Conservation (phyloP, 2,888 invertebrate species). For the Rotaria magnacalcarata region DNA sequence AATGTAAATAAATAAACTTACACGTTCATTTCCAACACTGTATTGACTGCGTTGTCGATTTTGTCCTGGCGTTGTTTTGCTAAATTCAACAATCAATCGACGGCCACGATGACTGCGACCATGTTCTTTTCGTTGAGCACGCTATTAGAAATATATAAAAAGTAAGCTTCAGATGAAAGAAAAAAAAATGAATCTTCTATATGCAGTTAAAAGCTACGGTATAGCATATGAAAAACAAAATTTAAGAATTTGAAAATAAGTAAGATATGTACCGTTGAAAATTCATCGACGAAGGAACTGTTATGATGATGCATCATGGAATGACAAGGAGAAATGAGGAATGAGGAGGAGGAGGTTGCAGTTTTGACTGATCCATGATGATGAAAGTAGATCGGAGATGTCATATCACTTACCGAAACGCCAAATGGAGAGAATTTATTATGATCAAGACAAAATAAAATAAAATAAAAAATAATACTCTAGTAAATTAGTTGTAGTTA, state of each 20-base stretch:
- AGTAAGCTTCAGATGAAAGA: no score
- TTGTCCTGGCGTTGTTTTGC: slow-evolving; percentile 5
- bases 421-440: no score
- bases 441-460: no score
- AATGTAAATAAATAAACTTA: background rate
- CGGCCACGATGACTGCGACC: background rate
- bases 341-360: background rate
- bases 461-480: background rate
- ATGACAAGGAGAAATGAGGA: background rate
- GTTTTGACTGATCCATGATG: background rate
- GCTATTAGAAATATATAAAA: background rate
- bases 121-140: background rate
- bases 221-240: no score
- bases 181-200: no score
- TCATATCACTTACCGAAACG: background rate
- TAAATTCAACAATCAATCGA: background rate
- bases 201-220: no score
- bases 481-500: background rate
- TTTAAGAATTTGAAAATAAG: no score
- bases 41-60: background rate
- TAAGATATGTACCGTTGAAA: background rate
- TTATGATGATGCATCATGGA: background rate
- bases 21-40: background rate
- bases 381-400: background rate
- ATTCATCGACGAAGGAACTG: background rate